phyloP scores from a whole-genome alignment of 2,113 vertebrate species.

The Amia ocellicauda region DNA sequence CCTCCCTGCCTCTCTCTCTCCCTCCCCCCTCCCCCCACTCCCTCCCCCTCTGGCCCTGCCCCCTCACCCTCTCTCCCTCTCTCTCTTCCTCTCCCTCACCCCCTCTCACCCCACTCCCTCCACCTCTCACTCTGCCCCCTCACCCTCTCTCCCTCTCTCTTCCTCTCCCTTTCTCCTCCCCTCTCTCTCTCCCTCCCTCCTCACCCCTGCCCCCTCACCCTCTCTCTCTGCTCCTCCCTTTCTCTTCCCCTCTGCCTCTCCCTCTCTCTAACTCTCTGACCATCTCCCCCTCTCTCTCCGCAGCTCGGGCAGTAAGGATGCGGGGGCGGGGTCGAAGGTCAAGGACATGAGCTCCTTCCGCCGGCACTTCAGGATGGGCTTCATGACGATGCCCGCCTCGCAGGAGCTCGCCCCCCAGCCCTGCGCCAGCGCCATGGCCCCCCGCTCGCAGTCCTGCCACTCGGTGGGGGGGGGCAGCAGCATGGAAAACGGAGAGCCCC shows the following conservation, averaged over 20 bases:
- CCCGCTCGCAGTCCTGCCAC: slow-evolving; percentile 86
- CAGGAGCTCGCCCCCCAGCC: slow-evolving; percentile 87
- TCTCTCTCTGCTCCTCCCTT: neutral
- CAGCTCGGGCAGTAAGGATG: slow-evolving; percentile 63
- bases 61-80: neutral
- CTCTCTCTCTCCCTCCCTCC: slow-evolving; percentile 1
- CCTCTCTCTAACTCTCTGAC: neutral
- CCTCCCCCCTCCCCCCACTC: too few species aligned
- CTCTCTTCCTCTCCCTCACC: neutral
- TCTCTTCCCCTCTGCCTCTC: neutral
- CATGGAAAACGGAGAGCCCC: slow-evolving; percentile 70
- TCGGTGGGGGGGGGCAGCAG: slow-evolving; percentile 74
- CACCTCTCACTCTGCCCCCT: neutral
- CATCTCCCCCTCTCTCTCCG: neutral
- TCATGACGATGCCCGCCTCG: slow-evolving; percentile 92
- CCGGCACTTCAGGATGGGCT: slow-evolving; percentile 88
- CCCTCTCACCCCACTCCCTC: neutral
- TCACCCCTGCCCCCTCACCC: neutral
- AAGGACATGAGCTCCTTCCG: slow-evolving; percentile 84
- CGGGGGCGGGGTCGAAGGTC: slow-evolving; percentile 70
- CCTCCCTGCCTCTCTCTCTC: neutral
- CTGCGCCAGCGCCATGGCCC: slow-evolving; percentile 83
- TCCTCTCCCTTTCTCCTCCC: slow-evolving; percentile 4
- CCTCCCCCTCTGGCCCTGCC: too few species aligned
- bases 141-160: neutral